These are phyloP conservation scores for Aegithalos caudatus DNA, from an alignment of 2,113 vertebrate species.

Conservation along the genomic window DNA sequence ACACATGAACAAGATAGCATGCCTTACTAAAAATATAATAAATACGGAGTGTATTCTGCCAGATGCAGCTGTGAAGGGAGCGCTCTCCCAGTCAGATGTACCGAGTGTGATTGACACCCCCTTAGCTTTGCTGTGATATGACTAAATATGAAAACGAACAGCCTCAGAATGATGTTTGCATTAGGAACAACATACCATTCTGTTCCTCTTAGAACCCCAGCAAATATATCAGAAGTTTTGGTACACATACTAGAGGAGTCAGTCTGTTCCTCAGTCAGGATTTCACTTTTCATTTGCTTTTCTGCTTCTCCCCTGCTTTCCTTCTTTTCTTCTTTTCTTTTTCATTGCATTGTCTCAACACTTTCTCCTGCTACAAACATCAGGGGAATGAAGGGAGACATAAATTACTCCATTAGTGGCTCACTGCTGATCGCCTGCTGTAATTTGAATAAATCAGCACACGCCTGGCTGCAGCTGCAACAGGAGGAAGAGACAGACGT, in stretches of 20 bases:
- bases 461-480: background rate
- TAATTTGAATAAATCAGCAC: slow-evolving; percentile 24
- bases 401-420: background rate
- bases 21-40: slow-evolving; percentile 67
- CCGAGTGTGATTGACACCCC: slow-evolving; percentile 31
- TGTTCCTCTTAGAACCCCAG: slow-evolving; percentile 13
- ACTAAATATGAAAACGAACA: slow-evolving; percentile 45
- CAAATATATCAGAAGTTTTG: slow-evolving; percentile 19
- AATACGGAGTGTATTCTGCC: slow-evolving; percentile 47
- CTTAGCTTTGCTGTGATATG: slow-evolving; percentile 50
- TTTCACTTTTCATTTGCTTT: background rate
- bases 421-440: background rate
- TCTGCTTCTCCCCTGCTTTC: background rate
- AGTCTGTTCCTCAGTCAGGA: background rate
- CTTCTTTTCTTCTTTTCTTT: background rate
- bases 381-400: background rate
- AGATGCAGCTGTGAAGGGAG: slow-evolving; percentile 54
- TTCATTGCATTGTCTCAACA: background rate
- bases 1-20: slow-evolving; percentile 68
- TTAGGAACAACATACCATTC: slow-evolving; percentile 23
- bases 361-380: background rate
- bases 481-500: background rate
- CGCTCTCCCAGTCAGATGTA: slow-evolving; percentile 16
- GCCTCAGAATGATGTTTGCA: background rate
- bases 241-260: background rate